Evolutionary conservation across 2,797 vertebrate genomes (phyloP), one percentile per base, ranked within the genome.

Genomic region (Brachyrhaphis roseni): DNA sequence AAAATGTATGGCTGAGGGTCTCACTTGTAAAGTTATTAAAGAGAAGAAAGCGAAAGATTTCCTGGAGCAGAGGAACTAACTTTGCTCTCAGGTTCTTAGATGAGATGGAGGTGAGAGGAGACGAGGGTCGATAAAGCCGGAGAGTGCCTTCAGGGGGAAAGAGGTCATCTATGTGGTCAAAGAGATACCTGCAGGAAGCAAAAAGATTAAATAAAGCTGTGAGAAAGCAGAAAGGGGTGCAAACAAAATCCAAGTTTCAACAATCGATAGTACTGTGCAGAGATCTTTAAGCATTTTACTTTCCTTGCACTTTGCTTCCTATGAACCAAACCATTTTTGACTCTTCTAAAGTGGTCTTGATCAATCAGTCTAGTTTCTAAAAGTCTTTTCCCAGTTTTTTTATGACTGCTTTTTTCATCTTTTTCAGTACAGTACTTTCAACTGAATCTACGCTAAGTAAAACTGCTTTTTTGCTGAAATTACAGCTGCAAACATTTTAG

Each of bases 181-280:
- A 77, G 62, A 83, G 59, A 90, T 82, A 84, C 90, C 93, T 93
- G 84, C 34, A 91, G 46, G 31, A 39, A 71, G 74, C 0, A 26
- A 76, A 6, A 23, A 2, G n/a, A 45, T 74, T 2, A 72, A 31
- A 78, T 31, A 71, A 28, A 80, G 68, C 3, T 8, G 26, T 72
- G 43, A 46, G 45, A 16, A 68, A 26, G 28, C 12, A 70, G 39
- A 43, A 15, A 70, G 20, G 11, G 23, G 39, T 15, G 23, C 39
- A 39, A 43, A 70, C 62, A 70, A 43, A 70, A n/a, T 5, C 39
- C 13, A 41, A 41, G 64, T 68, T 68, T 43, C 23, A 70, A 43
- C 8, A 70, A n/a, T n/a, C 39, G 1, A 6, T 5, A 15, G 4
- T 43, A 7, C 11, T 11, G 23, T 26, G 39, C 23, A 70, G 26